Base-by-base conservation (phyloP, 2,797 vertebrate genomes). In the Scomberomorus guttatus region DNA sequence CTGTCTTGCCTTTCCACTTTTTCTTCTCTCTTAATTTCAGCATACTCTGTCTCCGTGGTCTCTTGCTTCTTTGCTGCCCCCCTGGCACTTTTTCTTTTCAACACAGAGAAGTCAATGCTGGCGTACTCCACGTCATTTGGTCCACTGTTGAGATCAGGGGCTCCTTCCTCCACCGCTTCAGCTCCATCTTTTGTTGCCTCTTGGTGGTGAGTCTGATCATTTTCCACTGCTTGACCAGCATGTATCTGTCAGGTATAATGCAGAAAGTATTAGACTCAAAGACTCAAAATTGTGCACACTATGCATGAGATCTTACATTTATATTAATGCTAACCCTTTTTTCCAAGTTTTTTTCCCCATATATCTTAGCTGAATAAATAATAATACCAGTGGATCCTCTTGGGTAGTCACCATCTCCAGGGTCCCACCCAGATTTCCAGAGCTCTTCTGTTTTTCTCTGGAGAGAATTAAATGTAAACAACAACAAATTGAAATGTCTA, bases 81-180 rank as follows among this genome's bases (percentile, higher is more conserved):
- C 2, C 37, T 8, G 5, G 42, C 1, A 14, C n/a, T 20, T 59
- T 62, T 75, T 1, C 37, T 54, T 34, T 82, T 87, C 60, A 91
- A 7, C 42, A 60, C 44, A 4, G 83, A 89, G 59, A 91, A 94
- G 74, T 93, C 24, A 2, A 94, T 89, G 44, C 74, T 0, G 0
- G 94, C 91, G 29, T 95, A 95, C 22, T 90, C 85, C 0, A 77
- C 64, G 0, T 94, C 94, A 51, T 18, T 65, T 4, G 22, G 48
- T 64, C 52, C 29, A 46, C 46, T 20, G 0, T 51, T 25, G 1
- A 6, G 6, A 0, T 44, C 34, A 7, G 14, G 15, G 5, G 20
- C 37, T 3, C 52, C 34, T 0, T 15, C 42, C 1, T 10, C 79
- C 20, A 6, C 32, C 20, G 50, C 69, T 14, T 54, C 64, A 24